These are phyloP conservation scores for Neotoxoptera formosana DNA, from an alignment of 1,140 invertebrate species.

Conservation along the genomic window DNA sequence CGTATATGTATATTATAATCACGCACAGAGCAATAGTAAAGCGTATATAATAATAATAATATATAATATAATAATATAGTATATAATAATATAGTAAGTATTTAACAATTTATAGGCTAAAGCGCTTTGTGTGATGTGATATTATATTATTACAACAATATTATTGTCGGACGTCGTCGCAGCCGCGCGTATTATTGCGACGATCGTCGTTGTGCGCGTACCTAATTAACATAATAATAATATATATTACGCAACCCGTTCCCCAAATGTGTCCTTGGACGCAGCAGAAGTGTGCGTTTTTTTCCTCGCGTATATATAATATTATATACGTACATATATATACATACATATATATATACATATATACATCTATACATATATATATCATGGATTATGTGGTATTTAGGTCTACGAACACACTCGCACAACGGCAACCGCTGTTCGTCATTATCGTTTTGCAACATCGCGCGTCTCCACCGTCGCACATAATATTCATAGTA, in stretches of 20 bases:
- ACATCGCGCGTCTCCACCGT: neutral
- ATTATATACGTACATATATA: too few species aligned
- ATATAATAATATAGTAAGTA: too few species aligned
- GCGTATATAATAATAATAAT: too few species aligned
- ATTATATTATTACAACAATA: neutral
- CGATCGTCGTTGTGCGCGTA: neutral
- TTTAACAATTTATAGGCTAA: too few species aligned
- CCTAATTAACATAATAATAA: neutral
- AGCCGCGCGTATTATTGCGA: neutral
- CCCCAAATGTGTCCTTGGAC: conserved; percentile 3
- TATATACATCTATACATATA: too few species aligned
- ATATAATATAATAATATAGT: too few species aligned
- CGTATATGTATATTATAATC: too few species aligned
- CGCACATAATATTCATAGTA: neutral
- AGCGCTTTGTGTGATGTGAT: too few species aligned
- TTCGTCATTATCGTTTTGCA: conserved; percentile 22
- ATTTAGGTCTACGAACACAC: neutral
- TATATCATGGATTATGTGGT: neutral
- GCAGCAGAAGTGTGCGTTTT: conserved; percentile 23
- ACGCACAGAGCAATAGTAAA: too few species aligned
- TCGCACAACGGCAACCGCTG: neutral
- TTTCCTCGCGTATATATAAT: neutral
- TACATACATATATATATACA: too few species aligned
- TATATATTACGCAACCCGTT: conserved; percentile 14
- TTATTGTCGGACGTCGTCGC: neutral